phyloP scores from a whole-genome alignment of 2,113 vertebrate genomes.

The Chiloscyllium plagiosum region DNA sequence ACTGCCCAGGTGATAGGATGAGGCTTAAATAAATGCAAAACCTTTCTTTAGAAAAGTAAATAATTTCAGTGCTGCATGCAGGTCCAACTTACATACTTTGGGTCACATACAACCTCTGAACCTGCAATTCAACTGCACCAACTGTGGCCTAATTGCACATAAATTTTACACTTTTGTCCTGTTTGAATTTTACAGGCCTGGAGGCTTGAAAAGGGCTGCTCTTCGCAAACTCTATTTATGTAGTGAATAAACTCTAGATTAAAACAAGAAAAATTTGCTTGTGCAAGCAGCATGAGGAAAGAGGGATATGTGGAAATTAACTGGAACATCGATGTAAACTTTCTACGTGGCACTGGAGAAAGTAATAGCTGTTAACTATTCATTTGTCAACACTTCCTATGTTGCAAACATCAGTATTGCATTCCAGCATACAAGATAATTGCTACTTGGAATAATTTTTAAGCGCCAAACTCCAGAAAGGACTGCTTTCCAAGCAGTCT shows the following conservation, averaged over 20 bases:
- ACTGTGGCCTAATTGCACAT: background rate
- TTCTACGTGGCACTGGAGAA: background rate
- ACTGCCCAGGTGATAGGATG: background rate
- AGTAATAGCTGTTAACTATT: background rate
- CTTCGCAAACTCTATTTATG: background rate
- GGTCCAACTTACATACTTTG: background rate
- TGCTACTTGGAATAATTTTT: background rate
- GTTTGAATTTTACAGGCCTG: background rate
- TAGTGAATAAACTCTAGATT: background rate
- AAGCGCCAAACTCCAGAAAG: too few species aligned
- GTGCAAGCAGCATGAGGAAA: background rate
- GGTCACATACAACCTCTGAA: background rate
- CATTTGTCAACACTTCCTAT: background rate
- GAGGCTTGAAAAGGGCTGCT: background rate
- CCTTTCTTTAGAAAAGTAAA: background rate
- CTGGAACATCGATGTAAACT: background rate
- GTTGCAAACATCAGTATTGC: background rate
- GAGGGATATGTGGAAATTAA: background rate
- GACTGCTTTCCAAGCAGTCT: too few species aligned
- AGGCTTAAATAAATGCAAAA: background rate
- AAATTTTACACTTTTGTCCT: background rate
- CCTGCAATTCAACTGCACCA: background rate
- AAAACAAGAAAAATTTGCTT: background rate
- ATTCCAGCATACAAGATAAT: background rate
- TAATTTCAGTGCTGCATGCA: background rate